Evolutionary conservation across 53 echinoderm and acorn worm genomes (phyloP), one percentile per base, ranked within the genome.

Genomic region (Patiria pectinifera): DNA sequence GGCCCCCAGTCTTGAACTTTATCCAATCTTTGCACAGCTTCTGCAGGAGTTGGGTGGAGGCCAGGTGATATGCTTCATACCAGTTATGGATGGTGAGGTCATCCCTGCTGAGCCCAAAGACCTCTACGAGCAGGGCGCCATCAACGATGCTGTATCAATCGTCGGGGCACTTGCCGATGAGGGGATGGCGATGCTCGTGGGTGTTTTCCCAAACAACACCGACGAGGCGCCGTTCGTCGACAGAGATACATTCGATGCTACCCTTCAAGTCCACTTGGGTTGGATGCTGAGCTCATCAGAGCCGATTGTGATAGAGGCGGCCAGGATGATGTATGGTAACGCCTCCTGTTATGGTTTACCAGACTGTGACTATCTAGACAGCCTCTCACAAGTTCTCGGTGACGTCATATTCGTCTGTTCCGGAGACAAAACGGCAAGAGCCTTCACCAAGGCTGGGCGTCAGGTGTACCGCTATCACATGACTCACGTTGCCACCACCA

Each of bases 131-230:
- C 66, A 92, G 82, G 82, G 93, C 48, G 79, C 60, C 80, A 63
- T 92, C 82, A 92, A 92, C 87, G 87, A 92, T 53, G 93, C 87
- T 2, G 87, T 71, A 7, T 24, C 58, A 10, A 87, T 92, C 80
- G 45, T 86, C 1, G 93, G 93, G 11, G 59, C 80, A 3, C 53
- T 75, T 16, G 76, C 93, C 0, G 86, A 92, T 60, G 93, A 92
- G 71, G 93, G 80, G 2, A 86, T 82, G 87, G 93, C 71, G 2
- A 86, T 82, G 87, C 0, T 92, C 11, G 6, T 48, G 26, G 7
- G 16, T 92, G 3, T 21, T 2, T 92, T 87, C 80, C 89, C 89
- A 21, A 81, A 89, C 89, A 66, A 69, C 81, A 81, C 89, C 0
- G 81, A 89, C 16, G 80, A 69, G 48, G 89, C 66, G 25, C 89